phyloP scores from a whole-genome alignment of 2,888 invertebrate genomes.

The Cryptus viduatorius region DNA sequence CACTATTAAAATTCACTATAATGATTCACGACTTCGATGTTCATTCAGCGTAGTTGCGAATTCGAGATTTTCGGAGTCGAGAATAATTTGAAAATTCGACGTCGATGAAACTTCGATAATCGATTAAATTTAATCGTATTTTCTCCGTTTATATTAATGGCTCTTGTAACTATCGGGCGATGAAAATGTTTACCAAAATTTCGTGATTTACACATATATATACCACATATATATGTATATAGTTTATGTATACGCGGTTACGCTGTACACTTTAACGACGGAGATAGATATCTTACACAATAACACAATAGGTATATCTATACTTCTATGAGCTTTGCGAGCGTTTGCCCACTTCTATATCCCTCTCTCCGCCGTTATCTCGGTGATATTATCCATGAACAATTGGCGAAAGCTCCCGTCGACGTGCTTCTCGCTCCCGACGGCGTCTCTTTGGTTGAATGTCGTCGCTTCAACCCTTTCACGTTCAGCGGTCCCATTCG shows the following conservation, averaged over 20 bases:
- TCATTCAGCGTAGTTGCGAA: background rate
- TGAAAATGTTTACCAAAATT: slow-evolving; percentile 39
- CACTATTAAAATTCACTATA: background rate
- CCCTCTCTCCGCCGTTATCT: slow-evolving; percentile 8
- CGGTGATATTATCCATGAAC: slow-evolving; percentile 25
- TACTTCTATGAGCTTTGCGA: slow-evolving; percentile 10
- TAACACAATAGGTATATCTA: slow-evolving; percentile 18
- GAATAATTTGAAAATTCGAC: background rate
- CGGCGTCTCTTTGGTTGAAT: slow-evolving; percentile 21
- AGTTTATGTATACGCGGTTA: background rate
- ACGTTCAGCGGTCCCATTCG: slow-evolving; percentile 30
- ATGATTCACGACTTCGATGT: background rate
- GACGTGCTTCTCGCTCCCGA: background rate
- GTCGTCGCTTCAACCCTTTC: slow-evolving; percentile 28
- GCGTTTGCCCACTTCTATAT: slow-evolving; percentile 24
- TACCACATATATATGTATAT: background rate
- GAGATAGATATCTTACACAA: slow-evolving; percentile 20
- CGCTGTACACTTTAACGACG: slow-evolving; percentile 44
- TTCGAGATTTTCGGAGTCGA: background rate
- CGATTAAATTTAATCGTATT: slow-evolving; percentile 43
- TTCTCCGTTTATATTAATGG: slow-evolving; percentile 14
- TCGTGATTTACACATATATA: slow-evolving; percentile 6
- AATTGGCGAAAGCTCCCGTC: slow-evolving; percentile 33
- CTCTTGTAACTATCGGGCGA: slow-evolving; percentile 25
- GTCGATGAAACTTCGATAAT: slow-evolving; percentile 13